These are phyloP conservation scores for Cynodonichthys magdalenae DNA, from an alignment of 2,797 vertebrate species.

Conservation along the genomic window DNA sequence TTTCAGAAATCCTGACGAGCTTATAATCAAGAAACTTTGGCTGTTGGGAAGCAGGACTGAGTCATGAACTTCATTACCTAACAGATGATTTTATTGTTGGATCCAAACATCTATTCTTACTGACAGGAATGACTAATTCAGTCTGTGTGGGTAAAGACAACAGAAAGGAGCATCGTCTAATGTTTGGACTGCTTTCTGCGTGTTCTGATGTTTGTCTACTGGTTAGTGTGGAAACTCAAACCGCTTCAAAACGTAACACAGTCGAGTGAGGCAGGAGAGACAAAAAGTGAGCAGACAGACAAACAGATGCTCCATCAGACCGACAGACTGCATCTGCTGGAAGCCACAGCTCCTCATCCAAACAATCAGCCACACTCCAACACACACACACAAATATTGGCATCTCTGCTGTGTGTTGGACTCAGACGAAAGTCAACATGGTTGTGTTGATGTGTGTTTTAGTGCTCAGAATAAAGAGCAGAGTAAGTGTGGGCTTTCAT, in stretches of 20 bases:
- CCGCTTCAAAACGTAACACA: constrained; percentile 1
- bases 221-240: not conserved
- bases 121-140: not conserved
- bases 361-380: constrained; percentile 59
- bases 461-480: too few species aligned
- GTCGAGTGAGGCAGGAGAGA: constrained; percentile 1
- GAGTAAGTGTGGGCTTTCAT: too few species aligned
- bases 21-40: too few species aligned
- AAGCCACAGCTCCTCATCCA: constrained; percentile 53
- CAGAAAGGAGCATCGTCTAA: not conserved
- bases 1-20: too few species aligned
- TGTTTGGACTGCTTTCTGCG: not conserved
- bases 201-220: not conserved
- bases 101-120: not conserved
- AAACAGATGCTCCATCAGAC: constrained; percentile 61
- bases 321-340: constrained; percentile 65
- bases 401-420: constrained; percentile 47
- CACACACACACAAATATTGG: constrained; percentile 27
- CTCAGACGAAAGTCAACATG: constrained; percentile 24
- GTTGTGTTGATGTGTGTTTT: not conserved
- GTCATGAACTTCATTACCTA: too few species aligned
- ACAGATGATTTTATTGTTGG: not conserved
- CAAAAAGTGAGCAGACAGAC: constrained; percentile 36
- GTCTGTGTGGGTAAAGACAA: not conserved
- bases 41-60: too few species aligned